Percentiles rank a stretch among this genome's conserved stretches.
phyloP scores from a whole-genome alignment of 2,113 vertebrate genomes.

The Eretmochelys imbricata region DNA sequence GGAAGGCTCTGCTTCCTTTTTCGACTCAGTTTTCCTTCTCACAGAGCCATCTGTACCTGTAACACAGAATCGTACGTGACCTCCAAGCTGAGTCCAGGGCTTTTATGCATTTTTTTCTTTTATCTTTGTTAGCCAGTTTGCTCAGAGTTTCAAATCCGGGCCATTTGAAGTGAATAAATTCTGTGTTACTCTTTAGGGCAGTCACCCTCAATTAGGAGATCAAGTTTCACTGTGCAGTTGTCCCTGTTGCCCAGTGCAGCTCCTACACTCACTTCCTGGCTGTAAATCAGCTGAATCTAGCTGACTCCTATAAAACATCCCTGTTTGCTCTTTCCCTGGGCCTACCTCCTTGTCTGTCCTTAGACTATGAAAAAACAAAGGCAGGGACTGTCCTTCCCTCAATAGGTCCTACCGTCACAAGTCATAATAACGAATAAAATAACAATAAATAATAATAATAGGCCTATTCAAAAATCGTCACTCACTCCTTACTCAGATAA shows the following conservation, averaged over 20 bases:
- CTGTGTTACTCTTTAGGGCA: fast-evolving
- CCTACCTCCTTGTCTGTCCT: fast-evolving
- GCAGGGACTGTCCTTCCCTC: background rate
- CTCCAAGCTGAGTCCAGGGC: background rate
- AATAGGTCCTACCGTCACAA: background rate
- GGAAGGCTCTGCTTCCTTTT: fast-evolving
- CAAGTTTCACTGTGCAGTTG: background rate
- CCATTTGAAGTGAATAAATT: background rate
- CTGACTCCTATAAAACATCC: background rate
- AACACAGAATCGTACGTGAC: background rate
- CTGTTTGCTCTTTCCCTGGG: fast-evolving
- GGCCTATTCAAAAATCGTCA: background rate
- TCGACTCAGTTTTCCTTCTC: fast-evolving
- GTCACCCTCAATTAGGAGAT: background rate
- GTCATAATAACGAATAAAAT: background rate
- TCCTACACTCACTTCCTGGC: fast-evolving
- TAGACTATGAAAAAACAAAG: fast-evolving
- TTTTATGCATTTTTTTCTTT: background rate
- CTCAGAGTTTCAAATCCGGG: background rate
- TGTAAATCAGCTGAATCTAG: background rate
- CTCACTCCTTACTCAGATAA: background rate
- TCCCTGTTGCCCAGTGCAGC: fast-evolving
- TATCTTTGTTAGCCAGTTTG: background rate
- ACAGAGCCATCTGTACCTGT: background rate
- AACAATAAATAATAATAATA: background rate